Conservation (phyloP, 92 coral and sea anemone genomes). For the Nematostella vectensis region DNA sequence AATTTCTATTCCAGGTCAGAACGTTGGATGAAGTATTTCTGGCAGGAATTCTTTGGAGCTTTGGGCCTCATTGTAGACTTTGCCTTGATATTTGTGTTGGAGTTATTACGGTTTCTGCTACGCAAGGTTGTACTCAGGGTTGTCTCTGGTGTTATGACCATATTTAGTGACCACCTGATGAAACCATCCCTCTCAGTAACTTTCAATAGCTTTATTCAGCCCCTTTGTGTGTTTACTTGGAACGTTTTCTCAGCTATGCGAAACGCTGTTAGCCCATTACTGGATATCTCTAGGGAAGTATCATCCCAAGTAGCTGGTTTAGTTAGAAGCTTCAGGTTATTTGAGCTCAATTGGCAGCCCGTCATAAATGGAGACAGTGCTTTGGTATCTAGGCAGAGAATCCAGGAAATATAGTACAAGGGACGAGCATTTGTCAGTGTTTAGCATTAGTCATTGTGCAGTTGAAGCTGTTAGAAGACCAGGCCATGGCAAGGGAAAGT, state of each 20-base stretch:
- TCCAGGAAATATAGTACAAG: slow-evolving; percentile 15
- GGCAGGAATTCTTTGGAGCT: slow-evolving; percentile 86
- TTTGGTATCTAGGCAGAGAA: slow-evolving; percentile 5
- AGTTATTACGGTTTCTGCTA: slow-evolving; percentile 52
- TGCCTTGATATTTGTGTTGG: slow-evolving; percentile 66
- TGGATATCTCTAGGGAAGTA: slow-evolving; percentile 57
- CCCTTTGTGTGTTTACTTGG: slow-evolving; percentile 50
- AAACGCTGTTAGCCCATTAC: slow-evolving; percentile 65
- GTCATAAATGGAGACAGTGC: slow-evolving; percentile 4
- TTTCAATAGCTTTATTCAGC: slow-evolving; percentile 82
- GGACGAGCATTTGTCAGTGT: no score
- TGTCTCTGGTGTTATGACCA: slow-evolving; percentile 54
- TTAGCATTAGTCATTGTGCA: no score
- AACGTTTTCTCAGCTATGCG: slow-evolving; percentile 57
- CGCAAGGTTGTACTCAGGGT: slow-evolving; percentile 51
- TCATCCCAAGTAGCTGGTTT: slow-evolving; percentile 44
- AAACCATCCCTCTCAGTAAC: slow-evolving; percentile 61
- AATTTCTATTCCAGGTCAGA: slow-evolving; percentile 51
- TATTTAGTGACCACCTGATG: slow-evolving; percentile 68
- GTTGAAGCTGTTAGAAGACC: no score
- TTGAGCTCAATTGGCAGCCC: slow-evolving; percentile 90
- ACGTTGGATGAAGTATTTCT: slow-evolving; percentile 72
- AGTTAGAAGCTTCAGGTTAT: slow-evolving; percentile 72
- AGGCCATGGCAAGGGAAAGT: no score
- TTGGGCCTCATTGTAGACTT: slow-evolving; percentile 75